Percentiles rank a stretch among this genome's conserved stretches.
Conservation (phyloP, 2,888 invertebrate species). For the Cheilosia vulpina region DNA sequence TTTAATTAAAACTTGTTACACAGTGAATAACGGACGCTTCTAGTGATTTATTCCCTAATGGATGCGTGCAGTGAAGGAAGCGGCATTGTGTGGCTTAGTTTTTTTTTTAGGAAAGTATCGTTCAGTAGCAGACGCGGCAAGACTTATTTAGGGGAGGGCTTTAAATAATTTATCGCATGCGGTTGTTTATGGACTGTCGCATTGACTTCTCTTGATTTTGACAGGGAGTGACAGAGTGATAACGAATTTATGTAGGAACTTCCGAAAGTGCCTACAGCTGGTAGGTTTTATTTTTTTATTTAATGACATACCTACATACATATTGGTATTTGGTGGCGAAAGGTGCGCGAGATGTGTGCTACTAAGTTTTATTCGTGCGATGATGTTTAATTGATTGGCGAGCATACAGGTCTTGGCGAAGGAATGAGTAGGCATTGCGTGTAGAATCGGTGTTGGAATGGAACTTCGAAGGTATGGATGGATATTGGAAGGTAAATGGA, state of each 20-base stretch:
- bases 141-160: conserved; percentile 8
- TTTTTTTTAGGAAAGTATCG: background rate
- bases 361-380: too few relatives aligned
- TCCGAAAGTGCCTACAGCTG: background rate
- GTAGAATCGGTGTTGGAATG: too few relatives aligned
- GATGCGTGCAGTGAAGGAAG: background rate
- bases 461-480: too few relatives aligned
- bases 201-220: conserved; percentile 1
- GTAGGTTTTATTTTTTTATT: background rate
- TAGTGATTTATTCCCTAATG: conserved; percentile 30
- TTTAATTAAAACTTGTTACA: conserved; percentile 49
- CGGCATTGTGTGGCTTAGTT: too few relatives aligned
- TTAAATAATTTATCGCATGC: conserved; percentile 36
- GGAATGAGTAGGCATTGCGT: too few relatives aligned
- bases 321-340: too few relatives aligned
- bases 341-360: too few relatives aligned
- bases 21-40: conserved; percentile 4
- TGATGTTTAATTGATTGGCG: too few relatives aligned
- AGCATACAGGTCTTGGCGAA: too few relatives aligned
- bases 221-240: conserved; percentile 5
- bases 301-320: background rate
- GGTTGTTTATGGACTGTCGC: conserved; percentile 22
- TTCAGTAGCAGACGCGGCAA: background rate
- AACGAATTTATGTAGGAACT: conserved; percentile 14
- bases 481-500: too few relatives aligned